Base-by-base conservation (phyloP, 2,888 invertebrate genomes). In the Epinotia demarniana region DNA sequence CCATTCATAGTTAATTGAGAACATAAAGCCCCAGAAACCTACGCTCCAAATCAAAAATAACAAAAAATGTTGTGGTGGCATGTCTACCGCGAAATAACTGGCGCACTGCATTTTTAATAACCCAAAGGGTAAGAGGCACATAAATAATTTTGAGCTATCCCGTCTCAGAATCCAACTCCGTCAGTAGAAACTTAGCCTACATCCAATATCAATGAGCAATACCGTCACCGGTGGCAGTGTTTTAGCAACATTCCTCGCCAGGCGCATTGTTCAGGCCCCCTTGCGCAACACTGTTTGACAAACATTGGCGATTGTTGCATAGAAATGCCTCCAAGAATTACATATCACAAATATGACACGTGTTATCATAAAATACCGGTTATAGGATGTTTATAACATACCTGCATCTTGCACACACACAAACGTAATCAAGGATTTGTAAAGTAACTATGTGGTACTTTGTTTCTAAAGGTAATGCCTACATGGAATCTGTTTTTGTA, bases 261-360 rank as follows among this genome's bases (percentile, higher is more conserved):
- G 82, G 77, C 80, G 88, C 87, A 92, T 93, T 93, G 93, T 93
- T 92, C 91, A 82, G 82, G 80, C 82, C 82, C 82, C 84, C 87
- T 92, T 92, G 88, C 90, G 88, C 90, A 92, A 92, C 86, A 79
- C 77, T 89, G 89, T 92, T 92, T 93, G 84, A 84, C 87, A 92
- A 93, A 93, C 89, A 92, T 87, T 85, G 83, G 83, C 84, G 81
- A 87, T 89, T 91, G 92, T 92, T 87, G 87, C 89, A 90, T 92
- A 91, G 91, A 89, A 81, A 76, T 77, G 77, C 70, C 76, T 76
- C 67, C 77, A 79, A 75, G 58, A 72, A 62, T 72, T 67, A 67
- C 67, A 62, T 66, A 71, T 16, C 49, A 62, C 49, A 49, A 66
- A 60, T 66, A 71, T 58, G 70, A 74, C 71, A 75, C 61, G 46